phyloP scores from a whole-genome alignment of 2,888 invertebrate species.

The Drosophila colorata region DNA sequence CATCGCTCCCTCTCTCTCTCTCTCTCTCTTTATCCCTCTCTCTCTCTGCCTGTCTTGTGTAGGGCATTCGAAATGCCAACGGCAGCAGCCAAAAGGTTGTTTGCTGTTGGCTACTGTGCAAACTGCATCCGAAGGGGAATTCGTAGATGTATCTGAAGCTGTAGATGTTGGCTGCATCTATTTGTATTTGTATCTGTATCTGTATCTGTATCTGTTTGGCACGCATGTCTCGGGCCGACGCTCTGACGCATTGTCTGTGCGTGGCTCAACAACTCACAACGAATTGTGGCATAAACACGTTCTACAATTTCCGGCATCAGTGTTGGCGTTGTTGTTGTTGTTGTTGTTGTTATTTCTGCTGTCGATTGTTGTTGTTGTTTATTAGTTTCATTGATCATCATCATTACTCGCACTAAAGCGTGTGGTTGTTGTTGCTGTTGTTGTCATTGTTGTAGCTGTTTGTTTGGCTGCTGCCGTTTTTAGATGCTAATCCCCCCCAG shows the following conservation, averaged over 20 bases:
- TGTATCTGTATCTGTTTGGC: constrained; percentile 53
- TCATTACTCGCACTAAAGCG: constrained; percentile 59
- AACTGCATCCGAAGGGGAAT: constrained; percentile 28
- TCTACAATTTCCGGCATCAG: constrained; percentile 81
- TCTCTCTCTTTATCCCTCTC: neutral
- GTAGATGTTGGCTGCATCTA: constrained; percentile 13
- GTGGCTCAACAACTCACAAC: constrained; percentile 81
- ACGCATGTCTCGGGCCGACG: constrained; percentile 71
- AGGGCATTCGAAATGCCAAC: neutral
- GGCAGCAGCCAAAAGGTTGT: constrained; percentile 15
- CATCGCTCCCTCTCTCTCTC: neutral
- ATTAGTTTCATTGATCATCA: constrained; percentile 78
- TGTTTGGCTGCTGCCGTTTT: constrained; percentile 6
- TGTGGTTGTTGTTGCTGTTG: constrained; percentile 6
- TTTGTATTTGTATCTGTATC: constrained; percentile 16
- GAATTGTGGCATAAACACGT: constrained; percentile 81
- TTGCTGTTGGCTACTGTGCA: constrained; percentile 41
- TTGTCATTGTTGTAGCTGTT: neutral
- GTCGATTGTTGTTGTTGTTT: constrained; percentile 45
- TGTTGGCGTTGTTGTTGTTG: constrained; percentile 57
- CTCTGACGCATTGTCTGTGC: constrained; percentile 78
- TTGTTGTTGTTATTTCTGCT: constrained; percentile 31
- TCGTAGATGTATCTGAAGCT: constrained; percentile 25
- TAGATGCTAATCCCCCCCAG: neutral
- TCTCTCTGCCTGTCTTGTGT: neutral